Conservation (phyloP, 2,797 vertebrate species). For the Rhyacichthys aspro region DNA sequence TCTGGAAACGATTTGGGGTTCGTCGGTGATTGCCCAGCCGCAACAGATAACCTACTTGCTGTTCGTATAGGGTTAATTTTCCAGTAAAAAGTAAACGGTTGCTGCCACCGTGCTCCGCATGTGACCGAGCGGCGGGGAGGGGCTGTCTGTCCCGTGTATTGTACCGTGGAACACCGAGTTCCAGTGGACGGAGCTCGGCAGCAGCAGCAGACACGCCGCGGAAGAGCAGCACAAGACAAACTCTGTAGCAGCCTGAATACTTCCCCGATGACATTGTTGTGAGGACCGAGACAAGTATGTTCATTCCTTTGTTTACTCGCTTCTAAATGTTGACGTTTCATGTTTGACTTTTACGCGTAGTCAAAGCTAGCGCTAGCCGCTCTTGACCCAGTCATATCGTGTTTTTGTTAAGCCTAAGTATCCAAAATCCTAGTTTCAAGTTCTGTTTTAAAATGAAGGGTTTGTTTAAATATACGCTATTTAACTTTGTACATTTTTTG, state of each 20-base stretch:
- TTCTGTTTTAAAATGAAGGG: too few species aligned
- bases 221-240: background rate
- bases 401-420: too few species aligned
- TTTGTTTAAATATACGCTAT: too few species aligned
- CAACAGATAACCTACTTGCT: rapidly evolving
- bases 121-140: conserved; percentile 62
- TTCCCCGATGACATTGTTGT: background rate
- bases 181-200: conserved; percentile 16
- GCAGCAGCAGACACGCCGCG: background rate
- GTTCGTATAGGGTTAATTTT: background rate
- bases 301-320: background rate
- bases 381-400: too few species aligned
- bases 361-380: background rate
- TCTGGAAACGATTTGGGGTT: background rate
- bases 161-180: conserved; percentile 68
- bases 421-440: too few species aligned
- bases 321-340: too few species aligned
- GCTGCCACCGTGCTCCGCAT: conserved; percentile 44
- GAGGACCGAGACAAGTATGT: background rate
- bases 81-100: too few species aligned
- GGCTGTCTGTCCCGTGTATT: conserved; percentile 68
- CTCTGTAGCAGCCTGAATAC: background rate
- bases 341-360: background rate
- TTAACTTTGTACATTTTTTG: too few species aligned
- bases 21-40: rapidly evolving